These are phyloP conservation scores for Agelastica alni DNA, from an alignment of 2,888 invertebrate species.

Conservation along the genomic window DNA sequence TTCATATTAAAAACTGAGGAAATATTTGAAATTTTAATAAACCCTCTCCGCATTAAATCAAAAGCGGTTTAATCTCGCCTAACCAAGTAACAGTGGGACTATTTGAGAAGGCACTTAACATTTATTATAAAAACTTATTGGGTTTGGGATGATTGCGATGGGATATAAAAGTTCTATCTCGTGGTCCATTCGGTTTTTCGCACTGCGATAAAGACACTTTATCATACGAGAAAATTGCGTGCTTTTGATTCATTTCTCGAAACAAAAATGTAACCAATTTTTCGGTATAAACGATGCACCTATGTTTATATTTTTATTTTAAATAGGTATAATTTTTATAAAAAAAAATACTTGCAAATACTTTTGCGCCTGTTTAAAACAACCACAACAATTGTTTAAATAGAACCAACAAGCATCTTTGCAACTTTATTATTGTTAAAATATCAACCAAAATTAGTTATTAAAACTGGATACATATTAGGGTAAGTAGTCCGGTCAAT, in stretches of 20 bases:
- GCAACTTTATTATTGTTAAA: no score
- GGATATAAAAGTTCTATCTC: not conserved
- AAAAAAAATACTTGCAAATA: no score
- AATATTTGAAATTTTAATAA: not conserved
- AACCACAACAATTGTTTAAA: no score
- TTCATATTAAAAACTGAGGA: not conserved
- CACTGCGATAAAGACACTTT: not conserved
- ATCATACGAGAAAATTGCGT: not conserved
- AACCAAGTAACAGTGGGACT: not conserved
- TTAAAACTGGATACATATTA: no score
- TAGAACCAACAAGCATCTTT: no score
- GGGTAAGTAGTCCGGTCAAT: no score
- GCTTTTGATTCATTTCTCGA: no score
- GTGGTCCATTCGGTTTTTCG: not conserved
- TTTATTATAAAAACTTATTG: not conserved
- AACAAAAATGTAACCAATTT: no score
- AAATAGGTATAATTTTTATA: no score
- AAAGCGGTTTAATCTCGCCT: not conserved
- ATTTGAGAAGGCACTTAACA: not conserved
- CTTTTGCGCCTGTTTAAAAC: no score
- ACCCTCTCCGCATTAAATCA: not conserved
- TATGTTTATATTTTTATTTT: not conserved
- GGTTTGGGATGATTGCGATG: not conserved
- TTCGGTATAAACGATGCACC: not conserved
- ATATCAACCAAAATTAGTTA: no score